Percentiles rank a stretch among this genome's conserved stretches.
phyloP scores from a whole-genome alignment of 1,140 invertebrate species.

The Diachasma alloeum region DNA sequence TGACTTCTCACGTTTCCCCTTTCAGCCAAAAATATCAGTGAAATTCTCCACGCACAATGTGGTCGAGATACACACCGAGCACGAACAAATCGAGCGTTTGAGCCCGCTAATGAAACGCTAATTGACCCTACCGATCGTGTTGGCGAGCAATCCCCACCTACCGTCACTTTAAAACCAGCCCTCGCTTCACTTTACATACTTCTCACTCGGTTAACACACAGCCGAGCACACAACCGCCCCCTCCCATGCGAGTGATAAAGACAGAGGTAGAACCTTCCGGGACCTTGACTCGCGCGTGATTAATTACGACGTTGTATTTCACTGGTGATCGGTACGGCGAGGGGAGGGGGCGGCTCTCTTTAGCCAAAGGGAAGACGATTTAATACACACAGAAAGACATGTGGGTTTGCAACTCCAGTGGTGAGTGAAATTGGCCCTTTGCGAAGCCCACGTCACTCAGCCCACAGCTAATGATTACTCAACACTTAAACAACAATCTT shows the following conservation, averaged over 20 bases:
- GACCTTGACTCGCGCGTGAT: slow-evolving; percentile 38
- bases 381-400: neutral
- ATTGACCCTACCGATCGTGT: slow-evolving; percentile 36
- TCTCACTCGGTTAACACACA: slow-evolving; percentile 2
- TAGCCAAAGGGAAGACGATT: neutral
- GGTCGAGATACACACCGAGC: neutral
- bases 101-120: slow-evolving; percentile 44
- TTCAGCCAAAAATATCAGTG: neutral
- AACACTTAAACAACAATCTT: neutral
- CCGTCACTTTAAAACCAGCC: neutral
- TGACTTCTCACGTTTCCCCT: no score
- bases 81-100: slow-evolving; percentile 24
- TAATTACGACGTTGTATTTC: slow-evolving; percentile 36
- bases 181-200: slow-evolving; percentile 12
- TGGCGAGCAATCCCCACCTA: neutral
- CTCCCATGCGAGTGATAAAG: neutral
- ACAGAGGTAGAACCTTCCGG: neutral
- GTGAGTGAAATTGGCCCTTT: neutral
- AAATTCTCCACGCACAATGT: slow-evolving; percentile 8
- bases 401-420: neutral
- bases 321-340: slow-evolving; percentile 16
- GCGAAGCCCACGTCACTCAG: neutral
- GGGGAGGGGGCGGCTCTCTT: neutral
- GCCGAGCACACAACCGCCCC: neutral
- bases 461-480: neutral